These are phyloP conservation scores for Lepidostoma basale DNA, from an alignment of 1,140 invertebrate species.

Conservation along the genomic window DNA sequence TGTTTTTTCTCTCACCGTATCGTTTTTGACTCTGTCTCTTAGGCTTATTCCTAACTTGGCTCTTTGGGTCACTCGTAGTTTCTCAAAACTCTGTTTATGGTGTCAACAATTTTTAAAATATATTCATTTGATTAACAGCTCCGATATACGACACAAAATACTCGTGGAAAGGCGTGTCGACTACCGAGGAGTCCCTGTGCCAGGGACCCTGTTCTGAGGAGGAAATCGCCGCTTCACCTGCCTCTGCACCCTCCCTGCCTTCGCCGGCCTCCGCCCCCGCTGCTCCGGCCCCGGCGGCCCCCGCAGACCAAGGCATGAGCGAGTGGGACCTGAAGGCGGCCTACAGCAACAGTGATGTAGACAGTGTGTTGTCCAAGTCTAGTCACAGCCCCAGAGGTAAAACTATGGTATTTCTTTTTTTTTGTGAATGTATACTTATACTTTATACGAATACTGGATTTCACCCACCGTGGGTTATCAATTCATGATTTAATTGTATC, in stretches of 20 bases:
- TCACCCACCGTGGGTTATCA: no score
- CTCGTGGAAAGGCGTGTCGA: slow-evolving; percentile 33
- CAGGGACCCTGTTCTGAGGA: slow-evolving; percentile 21
- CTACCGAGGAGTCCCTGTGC: slow-evolving; percentile 34
- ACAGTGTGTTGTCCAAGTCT: slow-evolving; percentile 37
- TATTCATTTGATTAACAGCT: slow-evolving; percentile 7
- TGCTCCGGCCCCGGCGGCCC: slow-evolving; percentile 9
- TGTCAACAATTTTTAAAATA: no score
- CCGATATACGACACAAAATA: slow-evolving; percentile 35
- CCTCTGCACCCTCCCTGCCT: no score
- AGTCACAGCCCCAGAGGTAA: slow-evolving; percentile 33
- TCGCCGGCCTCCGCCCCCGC: neutral
- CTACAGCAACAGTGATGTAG: slow-evolving; percentile 25
- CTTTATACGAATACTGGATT: no score
- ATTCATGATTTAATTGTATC: no score
- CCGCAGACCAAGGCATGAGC: slow-evolving; percentile 30
- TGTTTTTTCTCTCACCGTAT: no score
- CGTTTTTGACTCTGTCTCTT: no score
- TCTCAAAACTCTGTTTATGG: no score
- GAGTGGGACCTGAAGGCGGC: slow-evolving; percentile 38
- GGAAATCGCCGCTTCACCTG: neutral
- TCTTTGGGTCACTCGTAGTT: no score
- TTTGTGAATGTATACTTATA: no score
- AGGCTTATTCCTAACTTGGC: no score
- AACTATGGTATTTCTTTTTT: no score